Evolutionary conservation across 2,113 vertebrate genomes (phyloP).

Genomic region (Melanotaenia duboulayi): DNA sequence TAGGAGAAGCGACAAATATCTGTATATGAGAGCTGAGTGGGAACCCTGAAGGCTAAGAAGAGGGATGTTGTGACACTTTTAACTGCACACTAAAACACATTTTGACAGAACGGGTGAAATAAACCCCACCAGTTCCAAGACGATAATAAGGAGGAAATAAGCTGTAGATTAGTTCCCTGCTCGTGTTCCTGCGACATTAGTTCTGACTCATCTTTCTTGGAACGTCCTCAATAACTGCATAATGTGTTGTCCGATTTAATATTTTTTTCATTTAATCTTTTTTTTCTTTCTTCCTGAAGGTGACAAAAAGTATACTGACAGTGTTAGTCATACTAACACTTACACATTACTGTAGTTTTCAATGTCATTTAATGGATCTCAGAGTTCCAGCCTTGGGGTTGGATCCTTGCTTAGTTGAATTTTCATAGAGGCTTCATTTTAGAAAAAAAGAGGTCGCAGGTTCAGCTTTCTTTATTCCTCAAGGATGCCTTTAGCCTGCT

Average conservation of each 20-base stretch:
- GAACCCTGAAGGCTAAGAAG: constrained; percentile 10
- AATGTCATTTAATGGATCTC: neutral
- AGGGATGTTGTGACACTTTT: constrained; percentile 13
- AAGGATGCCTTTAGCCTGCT: constrained; percentile 1
- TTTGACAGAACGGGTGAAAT: constrained; percentile 6
- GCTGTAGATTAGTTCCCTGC: neutral
- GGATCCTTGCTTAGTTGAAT: constrained; percentile 18
- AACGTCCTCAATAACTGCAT: neutral
- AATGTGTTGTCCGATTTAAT: constrained; percentile 6
- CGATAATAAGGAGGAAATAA: neutral
- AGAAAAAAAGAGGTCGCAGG: constrained; percentile 46
- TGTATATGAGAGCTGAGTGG: constrained; percentile 6
- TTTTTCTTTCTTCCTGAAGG: neutral
- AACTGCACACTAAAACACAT: neutral
- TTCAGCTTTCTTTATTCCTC: constrained; percentile 22
- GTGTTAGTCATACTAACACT: constrained; percentile 13
- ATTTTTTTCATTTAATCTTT: neutral
- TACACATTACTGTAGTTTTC: neutral
- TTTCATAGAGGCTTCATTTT: constrained; percentile 47
- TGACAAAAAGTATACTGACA: neutral
- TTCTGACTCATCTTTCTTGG: neutral
- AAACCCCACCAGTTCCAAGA: neutral
- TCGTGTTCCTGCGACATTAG: neutral
- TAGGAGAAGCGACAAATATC: constrained; percentile 24
- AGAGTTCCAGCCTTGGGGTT: neutral